phyloP scores from a whole-genome alignment of 2,113 vertebrate genomes.

The Tychaedon coryphoeus region DNA sequence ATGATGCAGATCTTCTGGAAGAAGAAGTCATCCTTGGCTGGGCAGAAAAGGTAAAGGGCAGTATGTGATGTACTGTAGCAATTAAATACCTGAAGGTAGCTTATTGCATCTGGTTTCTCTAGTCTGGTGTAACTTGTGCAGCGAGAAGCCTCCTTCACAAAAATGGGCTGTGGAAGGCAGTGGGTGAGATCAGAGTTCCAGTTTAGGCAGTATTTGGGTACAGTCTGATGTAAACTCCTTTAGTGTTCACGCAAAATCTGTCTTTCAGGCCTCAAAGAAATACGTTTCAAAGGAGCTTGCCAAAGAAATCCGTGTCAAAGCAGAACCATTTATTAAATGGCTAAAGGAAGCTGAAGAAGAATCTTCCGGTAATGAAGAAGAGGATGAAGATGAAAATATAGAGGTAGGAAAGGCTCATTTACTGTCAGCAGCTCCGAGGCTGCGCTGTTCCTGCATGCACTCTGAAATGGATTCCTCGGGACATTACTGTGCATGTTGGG shows the following conservation, averaged over 20 bases:
- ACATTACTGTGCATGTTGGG: rapidly evolving
- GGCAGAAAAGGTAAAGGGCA: slow-evolving; percentile 87
- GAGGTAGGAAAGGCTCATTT: slow-evolving; percentile 73
- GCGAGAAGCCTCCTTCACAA: neutral
- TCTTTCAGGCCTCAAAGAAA: slow-evolving; percentile 91
- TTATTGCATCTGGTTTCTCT: rapidly evolving
- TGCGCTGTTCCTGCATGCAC: rapidly evolving
- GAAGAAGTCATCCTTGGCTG: slow-evolving; percentile 95
- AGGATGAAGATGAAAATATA: slow-evolving; percentile 88
- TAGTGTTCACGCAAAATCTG: rapidly evolving
- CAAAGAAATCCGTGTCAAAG: slow-evolving; percentile 97
- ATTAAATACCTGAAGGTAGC: neutral
- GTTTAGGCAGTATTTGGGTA: neutral
- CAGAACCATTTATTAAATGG: slow-evolving; percentile 96
- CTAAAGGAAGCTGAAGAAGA: slow-evolving; percentile 98
- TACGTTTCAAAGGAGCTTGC: slow-evolving; percentile 97
- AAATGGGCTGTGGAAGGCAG: neutral
- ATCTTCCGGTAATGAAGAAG: slow-evolving; percentile 90
- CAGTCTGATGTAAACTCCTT: neutral
- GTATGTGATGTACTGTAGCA: rapidly evolving
- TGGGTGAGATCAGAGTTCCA: neutral
- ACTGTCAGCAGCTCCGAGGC: neutral
- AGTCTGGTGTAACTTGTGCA: neutral
- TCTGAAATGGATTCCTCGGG: rapidly evolving
- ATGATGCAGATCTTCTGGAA: slow-evolving; percentile 93